Conservation (phyloP, 2,797 vertebrate species). For the Pseudopleuronectes americanus region DNA sequence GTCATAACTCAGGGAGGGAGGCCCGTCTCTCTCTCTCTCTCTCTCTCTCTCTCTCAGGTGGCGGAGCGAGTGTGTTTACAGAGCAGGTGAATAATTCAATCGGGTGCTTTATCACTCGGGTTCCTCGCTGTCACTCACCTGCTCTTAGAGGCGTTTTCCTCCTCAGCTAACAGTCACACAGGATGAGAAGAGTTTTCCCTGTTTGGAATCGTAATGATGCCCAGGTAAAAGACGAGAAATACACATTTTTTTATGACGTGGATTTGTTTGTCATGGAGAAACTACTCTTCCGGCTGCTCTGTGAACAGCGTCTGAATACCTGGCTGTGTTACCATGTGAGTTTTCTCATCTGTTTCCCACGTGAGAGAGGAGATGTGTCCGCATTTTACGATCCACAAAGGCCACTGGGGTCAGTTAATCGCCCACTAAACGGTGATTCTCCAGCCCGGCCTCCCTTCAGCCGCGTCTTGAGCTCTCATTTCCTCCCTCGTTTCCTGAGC, state of each 20-base stretch:
- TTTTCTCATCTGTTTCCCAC: slow-evolving; percentile 5
- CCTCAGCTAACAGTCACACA: not conserved
- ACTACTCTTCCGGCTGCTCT: slow-evolving; percentile 12
- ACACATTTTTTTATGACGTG: slow-evolving; percentile 35
- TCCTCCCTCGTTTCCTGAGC: slow-evolving; percentile 57
- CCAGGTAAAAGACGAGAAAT: slow-evolving; percentile 54
- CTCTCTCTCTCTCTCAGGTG: slow-evolving; percentile 35
- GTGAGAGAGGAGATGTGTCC: not conserved
- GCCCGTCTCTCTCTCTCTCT: not conserved
- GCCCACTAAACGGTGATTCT: slow-evolving; percentile 36
- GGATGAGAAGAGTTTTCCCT: slow-evolving; percentile 17
- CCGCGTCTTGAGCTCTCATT: slow-evolving; percentile 49
- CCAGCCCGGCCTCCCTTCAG: slow-evolving; percentile 12
- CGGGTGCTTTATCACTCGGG: slow-evolving; percentile 38
- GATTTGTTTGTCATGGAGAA: slow-evolving; percentile 15
- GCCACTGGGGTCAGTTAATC: slow-evolving; percentile 49
- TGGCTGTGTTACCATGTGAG: not conserved
- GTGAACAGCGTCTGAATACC: slow-evolving; percentile 17
- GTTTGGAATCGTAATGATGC: slow-evolving; percentile 49
- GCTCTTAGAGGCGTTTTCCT: slow-evolving; percentile 3
- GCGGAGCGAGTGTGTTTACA: slow-evolving; percentile 61
- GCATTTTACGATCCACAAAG: slow-evolving; percentile 44
- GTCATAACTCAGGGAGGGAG: slow-evolving; percentile 64
- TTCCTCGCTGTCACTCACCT: slow-evolving; percentile 57
- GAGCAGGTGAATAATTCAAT: slow-evolving; percentile 69